Evolutionary conservation across 37 sponge, comb jelly and placozoan species (phyloP), one percentile per base, ranked within the genome.

Genomic region (Tethya wilhelma): DNA sequence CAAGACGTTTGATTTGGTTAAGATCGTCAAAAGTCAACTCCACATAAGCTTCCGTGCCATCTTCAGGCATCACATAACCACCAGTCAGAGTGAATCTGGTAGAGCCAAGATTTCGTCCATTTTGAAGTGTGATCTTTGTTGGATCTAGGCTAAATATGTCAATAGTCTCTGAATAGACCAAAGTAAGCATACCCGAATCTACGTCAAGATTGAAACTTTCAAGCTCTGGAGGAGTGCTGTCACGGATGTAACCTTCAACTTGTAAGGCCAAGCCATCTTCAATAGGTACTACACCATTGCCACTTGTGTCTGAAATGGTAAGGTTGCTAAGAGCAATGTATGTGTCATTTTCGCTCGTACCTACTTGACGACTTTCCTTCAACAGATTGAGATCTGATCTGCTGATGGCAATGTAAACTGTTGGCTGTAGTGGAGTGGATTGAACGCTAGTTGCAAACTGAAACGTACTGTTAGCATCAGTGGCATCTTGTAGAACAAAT

Each of bases 161-260:
- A 38, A 96, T 82, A 7, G 96, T 93, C 69, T 96, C 96, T 34
- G 93, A 90, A 69, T 91, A 96, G 69, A 46, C 64, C 30, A 96
- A 44, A 26, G 82, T 90, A 23, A 96, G 71, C 0, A 84, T 29
- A 12, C 91, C 93, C 40, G 78, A 38, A 70, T 96, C 59, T 1
- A 90, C 49, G 63, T 96, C 89, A 11, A 93, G 46, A 45, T 93
- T 79, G 59, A 85, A 96, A 0, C 26, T 28, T 33, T 71, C 82
- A 22, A 96, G 86, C 23, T 49, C 44, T 28, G 96, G 96, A 19
- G 75, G 40, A 0, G 85, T 90, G 41, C 39, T 60, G 71, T 96
- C 96, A 44, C 38, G 79, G 1, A 53, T 84, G 75, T 88, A 85
- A 0, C 23, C 7, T 20, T 17, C 71, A 14, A 71, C 79, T 44